Percentiles rank a stretch among this genome's conserved stretches.
phyloP scores from a whole-genome alignment of 2,113 vertebrate species.

The Thunnus thynnus region DNA sequence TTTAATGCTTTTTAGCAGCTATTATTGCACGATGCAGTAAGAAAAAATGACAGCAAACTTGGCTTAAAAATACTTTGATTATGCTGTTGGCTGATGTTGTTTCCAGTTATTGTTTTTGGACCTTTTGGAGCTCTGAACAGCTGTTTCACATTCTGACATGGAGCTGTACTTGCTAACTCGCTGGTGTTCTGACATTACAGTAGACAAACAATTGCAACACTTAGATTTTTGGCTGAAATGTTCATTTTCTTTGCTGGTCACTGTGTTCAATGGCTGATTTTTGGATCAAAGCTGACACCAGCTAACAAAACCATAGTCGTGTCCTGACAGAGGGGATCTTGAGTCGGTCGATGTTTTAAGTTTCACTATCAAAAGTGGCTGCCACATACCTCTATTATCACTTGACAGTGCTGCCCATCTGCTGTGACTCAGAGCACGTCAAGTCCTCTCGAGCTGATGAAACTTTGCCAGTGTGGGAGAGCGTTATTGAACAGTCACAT shows the following conservation, averaged over 20 bases:
- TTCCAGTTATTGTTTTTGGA: not conserved
- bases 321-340: conserved; percentile 21
- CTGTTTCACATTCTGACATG: not conserved
- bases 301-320: conserved; percentile 23
- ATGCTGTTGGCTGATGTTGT: not conserved
- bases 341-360: not conserved
- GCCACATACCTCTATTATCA: conserved; percentile 63
- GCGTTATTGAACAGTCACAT: conserved; percentile 33
- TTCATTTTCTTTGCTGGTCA: not conserved
- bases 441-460: conserved; percentile 60
- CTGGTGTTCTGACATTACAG: conserved; percentile 1
- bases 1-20: too few relatives aligned
- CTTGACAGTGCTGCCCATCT: conserved; percentile 65
- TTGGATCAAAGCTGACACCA: not conserved
- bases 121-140: not conserved
- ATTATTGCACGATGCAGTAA: too few relatives aligned
- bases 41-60: too few relatives aligned
- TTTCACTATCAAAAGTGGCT: conserved; percentile 24
- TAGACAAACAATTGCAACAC: conserved; percentile 6
- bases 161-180: not conserved
- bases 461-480: conserved; percentile 62
- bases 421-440: conserved; percentile 69
- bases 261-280: not conserved
- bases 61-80: not conserved
- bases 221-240: conserved; percentile 1